These are phyloP conservation scores for Apodemus agrarius DNA, from an alignment of 2,797 vertebrate genomes.

Conservation along the genomic window DNA sequence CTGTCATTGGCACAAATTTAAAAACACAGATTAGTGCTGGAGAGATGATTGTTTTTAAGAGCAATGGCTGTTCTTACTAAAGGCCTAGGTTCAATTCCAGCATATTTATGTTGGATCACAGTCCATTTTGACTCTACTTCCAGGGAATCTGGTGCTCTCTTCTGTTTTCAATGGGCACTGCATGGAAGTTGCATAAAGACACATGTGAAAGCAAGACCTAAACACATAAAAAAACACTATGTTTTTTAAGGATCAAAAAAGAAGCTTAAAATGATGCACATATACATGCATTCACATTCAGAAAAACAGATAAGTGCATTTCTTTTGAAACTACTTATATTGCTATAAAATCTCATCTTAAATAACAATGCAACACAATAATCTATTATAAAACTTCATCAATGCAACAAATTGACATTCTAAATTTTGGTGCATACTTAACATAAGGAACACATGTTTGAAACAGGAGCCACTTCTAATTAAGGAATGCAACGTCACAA, in stretches of 20 bases:
- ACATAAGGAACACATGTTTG: neutral
- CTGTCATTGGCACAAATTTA: neutral
- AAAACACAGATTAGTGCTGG: neutral
- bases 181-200: too few species aligned
- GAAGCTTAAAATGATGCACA: neutral
- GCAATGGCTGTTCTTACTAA: neutral
- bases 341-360: neutral
- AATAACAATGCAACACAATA: neutral
- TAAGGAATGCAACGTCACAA: slow-evolving; percentile 58
- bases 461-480: slow-evolving; percentile 55
- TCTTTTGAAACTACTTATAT: slow-evolving; percentile 3
- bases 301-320: neutral
- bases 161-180: neutral
- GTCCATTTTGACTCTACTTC: neutral
- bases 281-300: neutral
- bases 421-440: neutral
- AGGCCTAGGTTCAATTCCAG: neutral
- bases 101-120: neutral
- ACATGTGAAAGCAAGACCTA: neutral
- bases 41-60: neutral
- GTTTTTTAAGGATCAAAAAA: neutral
- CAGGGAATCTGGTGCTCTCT: neutral
- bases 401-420: neutral
- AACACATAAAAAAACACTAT: neutral
- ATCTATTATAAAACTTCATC: neutral